A percentile compares a stretch with the other conserved stretches of the same genome.
These are phyloP conservation scores for Misgurnus anguillicaudatus DNA, from an alignment of 2,113 vertebrate species.

Conservation along the genomic window DNA sequence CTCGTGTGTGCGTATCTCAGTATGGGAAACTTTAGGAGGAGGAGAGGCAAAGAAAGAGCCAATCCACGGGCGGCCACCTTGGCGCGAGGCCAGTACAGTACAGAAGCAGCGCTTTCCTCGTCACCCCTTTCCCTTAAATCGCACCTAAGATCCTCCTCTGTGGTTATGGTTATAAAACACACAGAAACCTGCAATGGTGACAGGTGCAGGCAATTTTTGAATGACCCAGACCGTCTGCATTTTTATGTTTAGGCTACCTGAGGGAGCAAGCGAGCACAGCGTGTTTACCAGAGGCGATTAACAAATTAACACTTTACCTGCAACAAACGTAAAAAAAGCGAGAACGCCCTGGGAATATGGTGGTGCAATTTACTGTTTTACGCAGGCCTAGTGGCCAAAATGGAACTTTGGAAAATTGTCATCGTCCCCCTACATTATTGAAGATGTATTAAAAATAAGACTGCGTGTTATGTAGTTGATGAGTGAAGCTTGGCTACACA, in stretches of 20 bases:
- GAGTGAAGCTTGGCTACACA: no score
- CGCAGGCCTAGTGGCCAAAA: no score
- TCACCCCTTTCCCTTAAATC: constrained; percentile 38
- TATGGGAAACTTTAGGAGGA: constrained; percentile 67
- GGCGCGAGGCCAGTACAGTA: constrained; percentile 66
- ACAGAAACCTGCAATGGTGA: neutral
- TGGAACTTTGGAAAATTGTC: no score
- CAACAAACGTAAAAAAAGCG: no score
- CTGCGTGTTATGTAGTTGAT: no score
- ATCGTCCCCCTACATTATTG: no score
- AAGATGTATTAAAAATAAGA: no score
- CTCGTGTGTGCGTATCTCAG: constrained; percentile 64
- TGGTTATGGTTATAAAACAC: constrained; percentile 54
- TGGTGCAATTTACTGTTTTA: no score
- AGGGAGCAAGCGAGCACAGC: no score
- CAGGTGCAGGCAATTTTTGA: neutral
- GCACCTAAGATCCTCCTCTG: constrained; percentile 48
- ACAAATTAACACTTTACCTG: no score
- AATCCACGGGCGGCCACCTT: constrained; percentile 66
- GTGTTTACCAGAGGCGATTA: neutral
- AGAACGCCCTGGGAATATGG: no score
- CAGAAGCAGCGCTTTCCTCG: constrained; percentile 65
- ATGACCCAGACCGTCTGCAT: neutral
- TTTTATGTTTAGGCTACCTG: neutral
- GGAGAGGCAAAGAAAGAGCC: constrained; percentile 68